Percentiles rank a stretch among this genome's conserved stretches.
Conservation (phyloP, 2,797 vertebrate genomes). For the Gymnopithys bicolor region DNA sequence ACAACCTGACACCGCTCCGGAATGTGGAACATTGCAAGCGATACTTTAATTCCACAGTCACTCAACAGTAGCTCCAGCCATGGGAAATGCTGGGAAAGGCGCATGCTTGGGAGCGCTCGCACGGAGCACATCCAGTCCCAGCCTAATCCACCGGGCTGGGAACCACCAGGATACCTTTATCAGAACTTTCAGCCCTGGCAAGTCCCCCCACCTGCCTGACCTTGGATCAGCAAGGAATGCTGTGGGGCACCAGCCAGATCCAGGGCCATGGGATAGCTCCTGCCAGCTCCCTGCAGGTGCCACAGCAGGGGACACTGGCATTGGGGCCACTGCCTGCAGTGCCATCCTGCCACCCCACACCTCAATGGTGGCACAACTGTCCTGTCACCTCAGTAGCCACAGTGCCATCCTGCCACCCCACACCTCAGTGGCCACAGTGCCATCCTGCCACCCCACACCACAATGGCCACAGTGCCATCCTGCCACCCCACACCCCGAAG, state of each 20-base stretch:
- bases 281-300: rapidly evolving
- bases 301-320: not conserved
- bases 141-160: not conserved
- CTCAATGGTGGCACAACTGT: too few species aligned
- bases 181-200: not conserved
- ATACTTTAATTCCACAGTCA: constrained; percentile 62
- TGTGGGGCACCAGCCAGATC: not conserved
- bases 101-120: not conserved
- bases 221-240: not conserved
- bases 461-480: not conserved
- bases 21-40: constrained; percentile 41
- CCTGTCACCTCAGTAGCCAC: too few species aligned
- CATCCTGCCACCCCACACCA: too few species aligned
- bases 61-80: constrained; percentile 29
- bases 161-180: not conserved
- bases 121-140: not conserved
- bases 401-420: too few species aligned
- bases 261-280: rapidly evolving
- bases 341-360: not conserved
- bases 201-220: not conserved
- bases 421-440: too few species aligned
- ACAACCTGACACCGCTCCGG: constrained; percentile 27
- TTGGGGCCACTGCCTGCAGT: not conserved
- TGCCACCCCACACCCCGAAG: not conserved
- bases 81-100: constrained; percentile 41